Evolutionary conservation across 1,140 invertebrate species (phyloP), one percentile per base, ranked within the genome.

Genomic region (Brachionus asplanchnoidis): DNA sequence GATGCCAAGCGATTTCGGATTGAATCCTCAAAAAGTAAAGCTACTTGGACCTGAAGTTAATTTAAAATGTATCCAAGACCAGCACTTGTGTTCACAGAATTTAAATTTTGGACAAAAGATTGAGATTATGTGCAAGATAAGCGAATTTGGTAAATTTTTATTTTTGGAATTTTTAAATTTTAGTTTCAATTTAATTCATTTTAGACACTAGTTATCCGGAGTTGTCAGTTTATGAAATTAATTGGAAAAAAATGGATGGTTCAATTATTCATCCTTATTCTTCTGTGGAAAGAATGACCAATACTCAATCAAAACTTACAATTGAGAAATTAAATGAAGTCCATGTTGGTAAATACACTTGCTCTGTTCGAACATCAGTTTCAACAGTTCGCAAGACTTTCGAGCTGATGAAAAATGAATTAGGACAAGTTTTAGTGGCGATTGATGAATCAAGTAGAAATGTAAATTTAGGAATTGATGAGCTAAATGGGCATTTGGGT

Each of bases 1-100:
- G 26, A 82, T 82, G 79, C 20, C 79, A 40, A 65, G 53, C 36
- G 79, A 82, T 42, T 68, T 82, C 12, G 79, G 79, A 40, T 3
- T 82, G 11, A 6, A 12, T n/a, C 12, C 23, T 40, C 23, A 11
- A 65, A 17, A 60, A 23, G 32, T 65, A 17, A 11, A 44, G 8
- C 40, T 82, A 42, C 9, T 65, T 12, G 79, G 79, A 17, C 79
- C 79, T 65, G 53, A 82, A 32, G 17, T 82, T 11, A 40, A 26
- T n/a, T 0, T 82, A 7, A 82, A 65, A 60, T 82, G 53, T 82
- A 7, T 9, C n/a, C 14, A 68, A 65, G 79, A 44, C 17, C 8
- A 60, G 28, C 28, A 82, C 3, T 20, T 65, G 12, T 82, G 79
- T 82, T 12, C 17, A 5, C 28, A 36, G 14, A 23, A 14, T 65